A percentile compares a stretch with the other conserved stretches of the same genome.
These are phyloP conservation scores for Andricus grossulariae DNA, from an alignment of 1,140 invertebrate genomes.

Conservation along the genomic window DNA sequence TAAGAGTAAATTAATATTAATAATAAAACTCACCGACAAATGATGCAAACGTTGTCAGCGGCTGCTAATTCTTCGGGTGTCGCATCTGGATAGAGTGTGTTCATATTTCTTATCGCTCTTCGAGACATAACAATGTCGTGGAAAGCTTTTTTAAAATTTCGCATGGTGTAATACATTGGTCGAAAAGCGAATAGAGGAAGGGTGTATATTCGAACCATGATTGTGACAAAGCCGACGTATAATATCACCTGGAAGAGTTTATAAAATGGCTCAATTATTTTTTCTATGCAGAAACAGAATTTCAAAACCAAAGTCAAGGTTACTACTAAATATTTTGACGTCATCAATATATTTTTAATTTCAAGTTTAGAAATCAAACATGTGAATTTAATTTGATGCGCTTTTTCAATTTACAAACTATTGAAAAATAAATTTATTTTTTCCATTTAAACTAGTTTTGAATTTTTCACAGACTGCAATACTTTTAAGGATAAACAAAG, in stretches of 20 bases:
- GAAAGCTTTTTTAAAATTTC: slow-evolving; percentile 98
- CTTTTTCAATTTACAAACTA: too few relatives aligned
- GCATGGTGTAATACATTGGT: slow-evolving; percentile 98
- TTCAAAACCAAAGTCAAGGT: too few relatives aligned
- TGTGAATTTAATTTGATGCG: too few relatives aligned
- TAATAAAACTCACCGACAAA: slow-evolving; percentile 94
- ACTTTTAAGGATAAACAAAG: too few relatives aligned
- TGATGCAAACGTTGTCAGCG: slow-evolving; percentile 99
- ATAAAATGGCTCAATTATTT: slow-evolving; percentile 33
- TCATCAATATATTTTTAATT: too few relatives aligned
- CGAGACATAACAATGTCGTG: slow-evolving; percentile 98
- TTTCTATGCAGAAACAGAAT: slow-evolving; percentile 28
- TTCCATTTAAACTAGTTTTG: too few relatives aligned
- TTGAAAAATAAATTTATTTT: too few relatives aligned
- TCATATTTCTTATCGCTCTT: slow-evolving; percentile 98
- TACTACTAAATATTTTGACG: too few relatives aligned
- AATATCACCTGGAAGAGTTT: slow-evolving; percentile 86
- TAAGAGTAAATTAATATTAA: slow-evolving; percentile 68
- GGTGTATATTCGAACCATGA: slow-evolving; percentile 98
- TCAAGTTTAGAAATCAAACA: too few relatives aligned
- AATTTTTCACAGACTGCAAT: too few relatives aligned
- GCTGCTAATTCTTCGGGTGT: slow-evolving; percentile 94
- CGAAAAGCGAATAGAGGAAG: slow-evolving; percentile 98
- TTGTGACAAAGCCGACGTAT: slow-evolving; percentile 94
- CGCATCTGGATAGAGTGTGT: slow-evolving; percentile 97